phyloP scores from a whole-genome alignment of 2,113 vertebrate species.

The Vidua macroura region DNA sequence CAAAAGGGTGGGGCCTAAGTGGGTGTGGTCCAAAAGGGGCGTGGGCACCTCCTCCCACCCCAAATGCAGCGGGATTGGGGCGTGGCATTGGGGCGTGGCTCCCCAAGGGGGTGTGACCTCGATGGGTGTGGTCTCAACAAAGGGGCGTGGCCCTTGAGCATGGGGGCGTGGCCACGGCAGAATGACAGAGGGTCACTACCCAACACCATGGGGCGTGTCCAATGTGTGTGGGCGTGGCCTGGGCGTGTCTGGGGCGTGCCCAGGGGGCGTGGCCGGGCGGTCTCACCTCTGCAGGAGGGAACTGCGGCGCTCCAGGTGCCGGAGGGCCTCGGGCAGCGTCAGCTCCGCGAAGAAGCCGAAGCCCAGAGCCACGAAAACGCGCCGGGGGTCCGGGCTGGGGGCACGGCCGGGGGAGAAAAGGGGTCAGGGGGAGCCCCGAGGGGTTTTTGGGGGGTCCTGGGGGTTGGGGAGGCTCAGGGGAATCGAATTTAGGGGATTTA shows the following conservation, averaged over 20 bases:
- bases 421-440: no score
- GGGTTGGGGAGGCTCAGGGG: no score
- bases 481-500: no score
- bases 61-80: no score
- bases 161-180: neutral
- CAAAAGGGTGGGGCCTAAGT: neutral
- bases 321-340: neutral
- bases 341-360: neutral
- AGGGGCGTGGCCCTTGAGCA: no score
- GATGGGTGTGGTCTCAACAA: no score
- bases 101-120: neutral
- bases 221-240: accelerated
- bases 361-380: neutral
- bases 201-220: neutral
- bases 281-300: neutral
- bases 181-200: accelerated
- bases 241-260: neutral
- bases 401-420: no score
- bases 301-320: neutral
- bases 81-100: no score
- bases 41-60: no score
- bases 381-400: neutral
- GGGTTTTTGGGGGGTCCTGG: no score
- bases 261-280: neutral
- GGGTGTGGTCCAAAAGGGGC: no score